Percentiles rank a stretch among this genome's conserved stretches.
Conservation (phyloP, 2,113 vertebrate genomes). For the Pteronura brasiliensis region DNA sequence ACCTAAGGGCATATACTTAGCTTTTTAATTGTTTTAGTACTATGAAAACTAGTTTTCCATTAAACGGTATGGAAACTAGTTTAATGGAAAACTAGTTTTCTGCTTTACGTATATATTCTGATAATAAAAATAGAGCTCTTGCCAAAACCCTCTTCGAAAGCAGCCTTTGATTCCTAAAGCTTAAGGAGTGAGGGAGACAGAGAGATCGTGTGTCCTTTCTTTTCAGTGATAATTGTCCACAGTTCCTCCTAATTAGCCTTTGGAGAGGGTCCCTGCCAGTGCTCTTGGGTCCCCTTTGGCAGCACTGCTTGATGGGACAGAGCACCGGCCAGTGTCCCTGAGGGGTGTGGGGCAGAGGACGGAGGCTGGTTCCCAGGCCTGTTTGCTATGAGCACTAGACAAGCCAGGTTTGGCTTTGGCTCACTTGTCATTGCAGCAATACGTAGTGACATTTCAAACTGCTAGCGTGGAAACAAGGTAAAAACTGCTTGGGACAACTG, state of each 20-base stretch:
- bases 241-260: neutral
- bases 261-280: neutral
- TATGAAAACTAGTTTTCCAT: neutral
- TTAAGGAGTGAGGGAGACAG: neutral
- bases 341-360: accelerated
- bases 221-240: neutral
- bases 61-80: neutral
- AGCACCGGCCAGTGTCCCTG: accelerated
- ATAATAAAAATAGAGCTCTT: conserved; percentile 20
- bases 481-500: conserved; percentile 84
- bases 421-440: conserved; percentile 79
- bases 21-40: neutral
- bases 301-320: neutral
- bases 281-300: neutral
- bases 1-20: neutral
- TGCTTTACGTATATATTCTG: neutral
- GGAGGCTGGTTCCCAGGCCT: neutral
- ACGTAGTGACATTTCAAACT: conserved; percentile 78
- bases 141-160: neutral
- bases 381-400: conserved; percentile 39
- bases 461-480: conserved; percentile 81
- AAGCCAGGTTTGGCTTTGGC: conserved; percentile 69
- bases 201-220: neutral
- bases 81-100: neutral
- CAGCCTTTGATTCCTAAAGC: conserved; percentile 5